A percentile compares a stretch with the other conserved stretches of the same genome.
Conservation (phyloP, 1,140 invertebrate species). For the Daktulosphaira vitifoliae region DNA sequence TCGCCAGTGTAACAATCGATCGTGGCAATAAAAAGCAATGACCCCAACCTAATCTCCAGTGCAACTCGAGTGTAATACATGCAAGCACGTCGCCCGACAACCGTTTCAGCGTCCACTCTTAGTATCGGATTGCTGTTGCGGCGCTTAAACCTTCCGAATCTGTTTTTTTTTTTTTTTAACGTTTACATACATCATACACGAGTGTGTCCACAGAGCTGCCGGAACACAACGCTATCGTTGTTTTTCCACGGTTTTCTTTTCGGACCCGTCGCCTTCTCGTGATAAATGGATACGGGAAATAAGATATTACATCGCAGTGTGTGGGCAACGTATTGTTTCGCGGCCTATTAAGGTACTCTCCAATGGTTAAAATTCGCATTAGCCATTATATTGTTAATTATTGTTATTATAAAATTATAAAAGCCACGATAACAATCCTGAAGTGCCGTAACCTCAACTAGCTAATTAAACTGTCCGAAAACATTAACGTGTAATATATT, state of each 20-base stretch:
- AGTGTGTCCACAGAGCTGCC: not conserved
- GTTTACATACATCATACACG: constrained; percentile 11
- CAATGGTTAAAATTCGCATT: too few relatives aligned
- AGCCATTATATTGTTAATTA: too few relatives aligned
- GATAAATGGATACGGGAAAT: constrained; percentile 24
- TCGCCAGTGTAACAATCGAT: too few relatives aligned
- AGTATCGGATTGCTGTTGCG: not conserved
- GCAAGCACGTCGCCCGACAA: not conserved
- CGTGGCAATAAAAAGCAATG: too few relatives aligned
- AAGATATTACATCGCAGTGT: not conserved
- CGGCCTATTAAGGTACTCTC: not conserved
- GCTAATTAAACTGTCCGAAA: too few relatives aligned
- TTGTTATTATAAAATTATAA: too few relatives aligned
- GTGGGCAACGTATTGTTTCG: not conserved
- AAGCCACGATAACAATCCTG: too few relatives aligned
- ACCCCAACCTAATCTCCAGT: too few relatives aligned
- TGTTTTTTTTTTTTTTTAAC: not conserved
- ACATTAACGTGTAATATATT: too few relatives aligned
- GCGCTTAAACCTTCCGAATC: constrained; percentile 1
- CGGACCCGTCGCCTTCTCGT: not conserved
- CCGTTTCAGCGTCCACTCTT: too few relatives aligned
- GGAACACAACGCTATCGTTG: constrained; percentile 19
- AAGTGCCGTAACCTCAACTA: too few relatives aligned
- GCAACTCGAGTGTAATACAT: too few relatives aligned
- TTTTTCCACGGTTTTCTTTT: constrained; percentile 28